Conservation (phyloP, 2,113 vertebrate genomes). For the Cygnus buccinator region DNA sequence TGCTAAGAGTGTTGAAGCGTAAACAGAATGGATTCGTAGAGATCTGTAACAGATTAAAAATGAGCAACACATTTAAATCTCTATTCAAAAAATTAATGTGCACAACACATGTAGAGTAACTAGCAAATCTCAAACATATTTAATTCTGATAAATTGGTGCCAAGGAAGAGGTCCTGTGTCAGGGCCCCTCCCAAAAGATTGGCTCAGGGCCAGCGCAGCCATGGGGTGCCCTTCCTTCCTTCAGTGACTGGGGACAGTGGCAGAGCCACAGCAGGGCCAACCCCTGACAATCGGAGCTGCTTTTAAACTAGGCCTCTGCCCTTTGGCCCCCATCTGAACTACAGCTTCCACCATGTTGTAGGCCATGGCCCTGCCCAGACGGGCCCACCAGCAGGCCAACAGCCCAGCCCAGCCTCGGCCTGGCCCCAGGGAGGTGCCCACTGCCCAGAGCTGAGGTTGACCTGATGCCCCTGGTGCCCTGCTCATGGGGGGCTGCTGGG, state of each 20-base stretch:
- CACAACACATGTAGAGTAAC: neutral
- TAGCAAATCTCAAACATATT: neutral
- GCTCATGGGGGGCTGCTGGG: too few species aligned
- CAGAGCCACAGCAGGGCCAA: neutral
- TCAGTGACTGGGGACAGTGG: neutral
- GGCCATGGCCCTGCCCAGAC: neutral
- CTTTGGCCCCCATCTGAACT: neutral
- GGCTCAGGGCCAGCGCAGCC: accelerated
- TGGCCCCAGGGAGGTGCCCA: too few species aligned
- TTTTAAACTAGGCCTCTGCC: neutral
- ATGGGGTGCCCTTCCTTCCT: neutral
- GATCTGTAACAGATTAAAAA: slow-evolving; percentile 14
- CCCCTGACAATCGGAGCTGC: neutral
- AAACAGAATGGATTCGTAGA: neutral
- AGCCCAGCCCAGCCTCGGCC: too few species aligned
- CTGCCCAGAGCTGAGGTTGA: too few species aligned
- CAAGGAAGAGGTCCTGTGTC: neutral
- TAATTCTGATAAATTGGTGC: neutral
- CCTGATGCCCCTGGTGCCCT: too few species aligned
- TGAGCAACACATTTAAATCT: neutral
- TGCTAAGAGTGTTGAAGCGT: neutral
- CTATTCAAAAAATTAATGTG: neutral
- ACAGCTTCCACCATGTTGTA: neutral
- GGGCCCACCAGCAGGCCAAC: too few species aligned
- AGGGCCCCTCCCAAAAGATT: neutral